Evolutionary conservation across 37 sponge, comb jelly and placozoan species (phyloP), one percentile per base, ranked within the genome.

Genomic region (Crambe crambe): DNA sequence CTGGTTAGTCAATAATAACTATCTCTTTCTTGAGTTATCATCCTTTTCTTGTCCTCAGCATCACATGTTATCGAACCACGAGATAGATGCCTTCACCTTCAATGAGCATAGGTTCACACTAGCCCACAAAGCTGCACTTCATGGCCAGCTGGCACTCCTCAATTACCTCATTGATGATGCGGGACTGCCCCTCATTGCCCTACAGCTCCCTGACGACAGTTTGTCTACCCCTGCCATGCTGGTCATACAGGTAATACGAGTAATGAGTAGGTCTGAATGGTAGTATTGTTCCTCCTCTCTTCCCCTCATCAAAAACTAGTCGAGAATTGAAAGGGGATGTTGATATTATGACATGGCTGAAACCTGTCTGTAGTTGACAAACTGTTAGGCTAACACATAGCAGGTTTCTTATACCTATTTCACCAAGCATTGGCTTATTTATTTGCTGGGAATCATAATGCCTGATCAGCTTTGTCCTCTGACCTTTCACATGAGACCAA

Each of bases 201-300:
- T 91, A 1, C 83, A 86, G 32, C 41, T 76, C 18, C 74, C 75
- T 10, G 92, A 91, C 29, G 75, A 83, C 30, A 79, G 77, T 41
- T 86, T 73, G 37, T 58, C 75, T 76, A 87, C 92, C 37, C 92
- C 92, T 67, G 78, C 87, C 9, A 77, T 91, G 84, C 77, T 91
- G 10, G 87, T 87, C 32, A 86, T 91, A 22, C 92, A 91, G 76
- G 92, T 91, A 59, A 10, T 2, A 12, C 25, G n/a, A n/a, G n/a
- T n/a, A n/a, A n/a, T n/a, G n/a, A n/a, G n/a, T n/a, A n/a, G n/a
- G n/a, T n/a, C 54, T 51, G 15, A 51, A 51, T 9, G 9, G 54
- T 51, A 15, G 15, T 18, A 51, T 9, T 51, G 9, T 51, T 15
- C 54, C 54, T 51, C 15, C 54, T 15, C n/a, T n/a, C n/a, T n/a